Conservation (phyloP, 2,888 invertebrate genomes). For the Drosophila subsilvestris region DNA sequence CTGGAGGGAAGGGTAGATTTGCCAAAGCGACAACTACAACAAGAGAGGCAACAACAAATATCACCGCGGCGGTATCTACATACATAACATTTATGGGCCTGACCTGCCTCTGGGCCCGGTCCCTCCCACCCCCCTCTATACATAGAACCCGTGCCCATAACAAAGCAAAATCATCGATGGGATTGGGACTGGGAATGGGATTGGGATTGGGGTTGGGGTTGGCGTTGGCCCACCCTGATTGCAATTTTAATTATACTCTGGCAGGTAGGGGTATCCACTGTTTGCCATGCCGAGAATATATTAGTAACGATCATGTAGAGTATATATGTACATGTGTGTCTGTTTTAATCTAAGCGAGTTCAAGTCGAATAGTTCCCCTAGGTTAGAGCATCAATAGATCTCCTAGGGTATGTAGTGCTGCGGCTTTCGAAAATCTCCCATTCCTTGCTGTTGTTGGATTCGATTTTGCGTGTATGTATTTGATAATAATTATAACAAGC, state of each 20-base stretch:
- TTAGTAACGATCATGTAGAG: too few species aligned
- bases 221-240: conserved; percentile 59
- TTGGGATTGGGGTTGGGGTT: conserved; percentile 15
- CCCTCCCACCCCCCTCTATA: background rate
- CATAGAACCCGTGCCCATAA: conserved; percentile 54
- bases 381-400: too few species aligned
- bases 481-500: conserved; percentile 73
- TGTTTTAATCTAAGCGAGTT: too few species aligned
- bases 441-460: conserved; percentile 30
- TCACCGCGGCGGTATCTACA: conserved; percentile 43
- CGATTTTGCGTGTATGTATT: conserved; percentile 52
- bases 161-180: conserved; percentile 62
- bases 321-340: too few species aligned
- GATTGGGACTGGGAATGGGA: conserved; percentile 20
- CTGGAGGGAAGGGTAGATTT: conserved; percentile 53
- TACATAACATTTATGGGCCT: conserved; percentile 72
- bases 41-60: conserved; percentile 38
- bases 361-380: too few species aligned
- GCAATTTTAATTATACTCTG: conserved; percentile 56
- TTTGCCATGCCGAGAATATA: too few species aligned
- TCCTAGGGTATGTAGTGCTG: background rate
- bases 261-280: background rate
- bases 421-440: background rate
- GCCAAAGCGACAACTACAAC: conserved; percentile 33
- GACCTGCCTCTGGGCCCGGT: conserved; percentile 69